phyloP scores from a whole-genome alignment of 1,140 invertebrate species.

The Platyscapa corneri region DNA sequence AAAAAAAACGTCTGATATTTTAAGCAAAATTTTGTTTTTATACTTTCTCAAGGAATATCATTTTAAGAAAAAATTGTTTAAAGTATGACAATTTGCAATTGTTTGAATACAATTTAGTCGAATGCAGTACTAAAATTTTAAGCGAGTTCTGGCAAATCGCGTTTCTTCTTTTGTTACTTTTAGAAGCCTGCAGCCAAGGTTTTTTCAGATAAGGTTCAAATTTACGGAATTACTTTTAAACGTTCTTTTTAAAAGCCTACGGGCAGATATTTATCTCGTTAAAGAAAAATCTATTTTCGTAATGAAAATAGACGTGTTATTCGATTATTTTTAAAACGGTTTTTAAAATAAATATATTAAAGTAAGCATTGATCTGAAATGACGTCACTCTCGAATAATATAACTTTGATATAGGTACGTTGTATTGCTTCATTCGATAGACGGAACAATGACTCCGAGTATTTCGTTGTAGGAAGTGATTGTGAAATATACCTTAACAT shows the following conservation, averaged over 20 bases:
- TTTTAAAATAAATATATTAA: constrained; percentile 21
- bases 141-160: neutral
- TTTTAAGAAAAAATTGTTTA: neutral
- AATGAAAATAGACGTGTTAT: neutral
- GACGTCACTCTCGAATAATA: constrained; percentile 8
- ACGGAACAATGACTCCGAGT: constrained; percentile 44
- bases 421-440: constrained; percentile 42
- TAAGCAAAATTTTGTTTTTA: no score
- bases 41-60: neutral
- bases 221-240: neutral
- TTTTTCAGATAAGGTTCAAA: neutral
- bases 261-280: neutral
- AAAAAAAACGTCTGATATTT: no score
- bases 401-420: constrained; percentile 23
- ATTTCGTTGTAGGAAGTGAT: constrained; percentile 47
- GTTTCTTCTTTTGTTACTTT: neutral
- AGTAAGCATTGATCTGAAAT: neutral
- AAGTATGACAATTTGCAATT: neutral
- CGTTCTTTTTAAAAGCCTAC: neutral
- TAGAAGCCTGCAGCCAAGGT: neutral
- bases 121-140: neutral
- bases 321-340: neutral
- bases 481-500: constrained; percentile 13
- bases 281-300: neutral
- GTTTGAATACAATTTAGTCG: neutral